Evolutionary conservation across 2,888 invertebrate genomes (phyloP).

Genomic region (Sinodicranocentrus sp.): DNA sequence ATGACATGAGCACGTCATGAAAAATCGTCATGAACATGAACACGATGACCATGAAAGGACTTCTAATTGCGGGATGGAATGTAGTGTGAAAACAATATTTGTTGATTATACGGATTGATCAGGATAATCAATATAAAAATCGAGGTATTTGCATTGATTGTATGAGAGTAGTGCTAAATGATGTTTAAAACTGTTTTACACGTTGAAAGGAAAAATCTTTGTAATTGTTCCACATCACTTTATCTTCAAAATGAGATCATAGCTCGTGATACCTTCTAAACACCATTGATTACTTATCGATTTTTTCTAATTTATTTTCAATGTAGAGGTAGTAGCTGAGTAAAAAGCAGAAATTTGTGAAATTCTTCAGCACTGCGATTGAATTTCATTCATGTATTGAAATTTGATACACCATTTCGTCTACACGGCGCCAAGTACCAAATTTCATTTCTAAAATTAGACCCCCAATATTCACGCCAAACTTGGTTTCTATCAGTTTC

Average conservation of each 20-base stretch:
- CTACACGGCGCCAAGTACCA: background rate
- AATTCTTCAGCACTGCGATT: background rate
- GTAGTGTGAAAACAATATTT: background rate
- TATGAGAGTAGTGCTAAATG: background rate
- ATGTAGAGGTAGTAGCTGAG: background rate
- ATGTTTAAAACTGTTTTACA: background rate
- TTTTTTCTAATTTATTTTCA: background rate
- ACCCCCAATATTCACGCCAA: background rate
- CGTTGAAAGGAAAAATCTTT: background rate
- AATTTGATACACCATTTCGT: too few species aligned
- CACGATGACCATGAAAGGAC: conserved; percentile 43
- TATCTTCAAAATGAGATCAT: background rate
- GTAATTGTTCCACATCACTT: background rate
- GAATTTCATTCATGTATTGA: too few species aligned
- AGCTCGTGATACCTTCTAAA: background rate
- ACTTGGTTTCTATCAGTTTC: background rate
- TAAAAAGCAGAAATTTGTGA: background rate
- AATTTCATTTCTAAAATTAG: conserved; percentile 15
- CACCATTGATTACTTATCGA: background rate
- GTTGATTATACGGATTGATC: background rate
- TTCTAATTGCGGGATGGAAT: background rate
- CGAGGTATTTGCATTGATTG: background rate
- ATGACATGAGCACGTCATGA: conserved; percentile 23
- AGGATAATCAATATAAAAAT: background rate
- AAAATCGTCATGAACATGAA: conserved; percentile 43